Evolutionary conservation across 2,113 vertebrate genomes (phyloP), one percentile per base, ranked within the genome.

Genomic region (Ranitomeya imitator): DNA sequence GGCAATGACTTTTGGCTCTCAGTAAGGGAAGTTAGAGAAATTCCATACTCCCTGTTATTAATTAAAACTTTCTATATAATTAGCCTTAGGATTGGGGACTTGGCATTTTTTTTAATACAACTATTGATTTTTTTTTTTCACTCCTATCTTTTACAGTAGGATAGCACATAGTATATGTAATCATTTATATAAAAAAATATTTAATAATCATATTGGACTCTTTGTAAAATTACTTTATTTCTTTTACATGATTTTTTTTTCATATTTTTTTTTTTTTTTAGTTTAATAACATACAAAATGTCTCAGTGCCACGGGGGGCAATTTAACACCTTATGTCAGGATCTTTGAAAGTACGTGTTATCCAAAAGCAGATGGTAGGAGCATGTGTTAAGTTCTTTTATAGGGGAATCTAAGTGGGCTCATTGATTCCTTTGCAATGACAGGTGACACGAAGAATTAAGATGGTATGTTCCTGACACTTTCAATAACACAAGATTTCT

Each of bases 351-450:
- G 55, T 59, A 37, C 37, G 37, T 85, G 52, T 37, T 45, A 76
- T 45, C 61, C 10, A 79, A 54, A 86, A 86, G 52, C 71, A 85
- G 84, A 85, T 77, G 71, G 74, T 59, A 61, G 84, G 31, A 78
- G 74, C 59, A 86, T 63, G 73, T 86, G 85, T 86, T 61, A 85
- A 61, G 84, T 77, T 86, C 60, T 74, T 86, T 86, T 65, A 14
- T 74, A 52, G 73, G 37, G 37, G 57, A 63, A 71, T 77, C 59
- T 76, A 65, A 67, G 59, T 79, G 51, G 60, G 11, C 60, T n/a
- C 19, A 60, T 37, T 81, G 23, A 80, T 83, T 65, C 45, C 19
- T 65, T 65, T 54, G 74, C 60, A 86, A 77, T 86, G 85, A 63
- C 85, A 86, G 85, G 55, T 78, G 85, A 86, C 73, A 86, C 19